Evolutionary conservation across 2,113 vertebrate species (phyloP), one percentile per base, ranked within the genome.

Genomic region (Tangachromis dhanisi): DNA sequence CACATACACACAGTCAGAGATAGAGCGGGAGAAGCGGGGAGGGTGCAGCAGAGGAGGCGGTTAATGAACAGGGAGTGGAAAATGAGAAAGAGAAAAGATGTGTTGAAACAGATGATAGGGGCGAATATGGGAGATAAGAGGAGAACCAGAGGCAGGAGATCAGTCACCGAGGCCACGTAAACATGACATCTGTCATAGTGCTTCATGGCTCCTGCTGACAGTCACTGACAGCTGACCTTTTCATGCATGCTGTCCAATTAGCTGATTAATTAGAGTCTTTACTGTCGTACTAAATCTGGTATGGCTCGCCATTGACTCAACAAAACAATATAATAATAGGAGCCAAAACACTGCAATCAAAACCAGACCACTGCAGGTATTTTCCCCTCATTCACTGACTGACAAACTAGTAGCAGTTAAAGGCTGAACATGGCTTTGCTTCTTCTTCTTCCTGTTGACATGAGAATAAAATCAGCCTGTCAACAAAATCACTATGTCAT

Each of bases 211-310:
- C 85, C 86, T 83, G 13, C 80, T 90, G 93, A 93, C 92, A 92
- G 86, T 35, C 92, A 33, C 63, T 83, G 90, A 91, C 90, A 93
- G 89, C 90, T 93, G 92, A 96, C 95, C 95, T 95, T 95, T 95
- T 91, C 81, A 87, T 7, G 76, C 90, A 90, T 17, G 90, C 93
- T 94, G 91, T 91, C 93, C 86, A 91, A 93, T 95, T 92, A 95
- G 90, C 89, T 92, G 89, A 95, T 92, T 92, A 92, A 95, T 94
- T 93, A 90, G 35, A 90, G 66, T 86, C 85, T 88, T 89, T 90
- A 91, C 84, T 76, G 86, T 84, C 24, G 5, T 24, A 86, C 61
- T 54, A 63, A 92, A 89, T 40, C 49, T 68, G 84, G 89, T 83
- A 84, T 19, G 40, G 84, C 84, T 81, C 76, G 61, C 76, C 83